Conservation (phyloP, 2,888 invertebrate species). For the Callinectes sapidus region DNA sequence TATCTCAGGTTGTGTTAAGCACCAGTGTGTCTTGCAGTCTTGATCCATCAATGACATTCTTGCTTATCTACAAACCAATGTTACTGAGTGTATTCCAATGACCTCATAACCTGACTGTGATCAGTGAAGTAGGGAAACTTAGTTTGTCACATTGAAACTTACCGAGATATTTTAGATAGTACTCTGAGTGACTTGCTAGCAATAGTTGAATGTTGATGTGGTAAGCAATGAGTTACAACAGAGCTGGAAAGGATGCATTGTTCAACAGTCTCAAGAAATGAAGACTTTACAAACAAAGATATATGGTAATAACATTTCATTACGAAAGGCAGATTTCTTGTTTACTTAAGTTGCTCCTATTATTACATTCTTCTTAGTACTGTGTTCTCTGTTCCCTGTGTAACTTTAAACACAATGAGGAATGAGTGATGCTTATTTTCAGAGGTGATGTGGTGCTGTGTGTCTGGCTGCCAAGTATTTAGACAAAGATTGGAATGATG, state of each 20-base stretch:
- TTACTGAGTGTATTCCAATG: neutral
- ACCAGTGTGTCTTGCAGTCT: neutral
- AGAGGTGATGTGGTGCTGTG: too few species aligned
- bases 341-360: neutral
- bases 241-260: too few species aligned
- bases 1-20: constrained; percentile 5
- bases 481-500: neutral
- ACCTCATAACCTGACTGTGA: neutral
- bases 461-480: too few species aligned
- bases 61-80: neutral
- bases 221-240: too few species aligned
- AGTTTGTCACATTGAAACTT: neutral
- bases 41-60: neutral
- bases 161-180: neutral
- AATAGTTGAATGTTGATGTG: neutral
- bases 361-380: neutral
- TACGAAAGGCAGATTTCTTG: neutral
- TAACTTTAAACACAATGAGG: too few species aligned
- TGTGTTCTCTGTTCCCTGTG: too few species aligned
- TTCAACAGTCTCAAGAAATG: neutral
- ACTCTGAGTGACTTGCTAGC: neutral
- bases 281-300: neutral
- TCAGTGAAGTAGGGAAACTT: neutral
- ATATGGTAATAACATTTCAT: neutral
- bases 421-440: too few species aligned